Conservation (phyloP, 2,797 vertebrate species). For the Geotrypetes seraphini region DNA sequence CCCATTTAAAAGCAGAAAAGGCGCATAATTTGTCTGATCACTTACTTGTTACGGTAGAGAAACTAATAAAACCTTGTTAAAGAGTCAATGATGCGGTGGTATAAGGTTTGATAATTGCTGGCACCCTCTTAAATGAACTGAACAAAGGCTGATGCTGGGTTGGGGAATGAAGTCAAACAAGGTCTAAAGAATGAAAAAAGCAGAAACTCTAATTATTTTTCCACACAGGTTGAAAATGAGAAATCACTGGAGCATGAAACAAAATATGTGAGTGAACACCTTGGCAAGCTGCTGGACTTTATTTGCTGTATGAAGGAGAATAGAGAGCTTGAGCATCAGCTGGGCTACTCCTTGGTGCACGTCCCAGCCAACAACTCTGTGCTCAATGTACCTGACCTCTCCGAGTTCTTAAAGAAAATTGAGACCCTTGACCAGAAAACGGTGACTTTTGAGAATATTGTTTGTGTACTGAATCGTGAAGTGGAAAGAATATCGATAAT, state of each 20-base stretch:
- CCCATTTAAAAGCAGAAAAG: too few species aligned
- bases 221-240: conserved; percentile 71
- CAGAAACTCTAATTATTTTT: too few species aligned
- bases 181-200: too few species aligned
- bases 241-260: conserved; percentile 75
- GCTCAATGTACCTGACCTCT: not conserved
- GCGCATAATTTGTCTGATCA: too few species aligned
- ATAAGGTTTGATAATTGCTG: too few species aligned
- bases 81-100: too few species aligned
- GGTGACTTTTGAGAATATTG: conserved; percentile 81
- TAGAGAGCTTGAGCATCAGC: conserved; percentile 37
- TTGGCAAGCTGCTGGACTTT: conserved; percentile 68
- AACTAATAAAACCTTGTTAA: too few species aligned
- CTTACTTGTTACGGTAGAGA: too few species aligned
- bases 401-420: conserved; percentile 66
- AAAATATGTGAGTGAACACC: conserved; percentile 65
- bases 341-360: conserved; percentile 53
- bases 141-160: too few species aligned
- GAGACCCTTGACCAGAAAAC: conserved; percentile 77
- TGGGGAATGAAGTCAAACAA: too few species aligned
- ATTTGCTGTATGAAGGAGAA: conserved; percentile 33
- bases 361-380: conserved; percentile 37
- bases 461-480: conserved; percentile 88
- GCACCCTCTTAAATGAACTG: too few species aligned
- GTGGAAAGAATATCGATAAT: conserved; percentile 75